Evolutionary conservation across 2,797 vertebrate genomes (phyloP).

Genomic region (Propithecus perrieri): DNA sequence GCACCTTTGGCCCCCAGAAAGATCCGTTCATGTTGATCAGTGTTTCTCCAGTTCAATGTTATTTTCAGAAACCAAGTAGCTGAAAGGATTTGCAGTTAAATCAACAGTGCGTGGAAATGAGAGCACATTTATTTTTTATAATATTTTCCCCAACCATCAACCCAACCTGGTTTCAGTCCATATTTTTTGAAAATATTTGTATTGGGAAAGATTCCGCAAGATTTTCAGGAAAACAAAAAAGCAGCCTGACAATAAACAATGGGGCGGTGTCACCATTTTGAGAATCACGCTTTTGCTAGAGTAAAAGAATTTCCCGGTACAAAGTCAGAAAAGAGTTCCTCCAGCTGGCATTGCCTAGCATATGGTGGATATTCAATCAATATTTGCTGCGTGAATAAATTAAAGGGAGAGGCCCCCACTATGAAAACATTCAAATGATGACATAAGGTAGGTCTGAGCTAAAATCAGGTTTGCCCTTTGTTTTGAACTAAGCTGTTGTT

Average conservation of each 20-base stretch:
- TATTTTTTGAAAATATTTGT: slow-evolving; percentile 36
- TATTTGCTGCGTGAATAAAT: not conserved
- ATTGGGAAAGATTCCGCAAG: slow-evolving; percentile 43
- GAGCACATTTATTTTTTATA: not conserved
- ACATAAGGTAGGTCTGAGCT: not conserved
- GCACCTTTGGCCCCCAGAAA: not conserved
- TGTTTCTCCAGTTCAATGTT: not conserved
- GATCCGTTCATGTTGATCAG: not conserved
- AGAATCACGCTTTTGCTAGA: not conserved
- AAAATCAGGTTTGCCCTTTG: not conserved
- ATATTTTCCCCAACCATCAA: not conserved
- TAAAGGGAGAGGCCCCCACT: not conserved
- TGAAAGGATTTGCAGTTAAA: slow-evolving; percentile 42
- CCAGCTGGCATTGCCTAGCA: not conserved
- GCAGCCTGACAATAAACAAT: not conserved
- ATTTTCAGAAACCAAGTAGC: slow-evolving; percentile 37
- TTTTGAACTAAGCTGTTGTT: not conserved
- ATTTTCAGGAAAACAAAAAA: not conserved
- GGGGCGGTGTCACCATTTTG: not conserved
- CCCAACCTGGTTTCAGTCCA: not conserved
- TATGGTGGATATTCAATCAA: not conserved
- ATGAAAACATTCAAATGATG: not conserved
- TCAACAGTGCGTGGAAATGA: not conserved
- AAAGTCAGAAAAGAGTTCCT: not conserved
- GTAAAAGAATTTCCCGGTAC: not conserved